A percentile compares a stretch with the other conserved stretches of the same genome.
Evolutionary conservation across 2,113 vertebrate species (phyloP).

Genomic region (Amazona guildingii): DNA sequence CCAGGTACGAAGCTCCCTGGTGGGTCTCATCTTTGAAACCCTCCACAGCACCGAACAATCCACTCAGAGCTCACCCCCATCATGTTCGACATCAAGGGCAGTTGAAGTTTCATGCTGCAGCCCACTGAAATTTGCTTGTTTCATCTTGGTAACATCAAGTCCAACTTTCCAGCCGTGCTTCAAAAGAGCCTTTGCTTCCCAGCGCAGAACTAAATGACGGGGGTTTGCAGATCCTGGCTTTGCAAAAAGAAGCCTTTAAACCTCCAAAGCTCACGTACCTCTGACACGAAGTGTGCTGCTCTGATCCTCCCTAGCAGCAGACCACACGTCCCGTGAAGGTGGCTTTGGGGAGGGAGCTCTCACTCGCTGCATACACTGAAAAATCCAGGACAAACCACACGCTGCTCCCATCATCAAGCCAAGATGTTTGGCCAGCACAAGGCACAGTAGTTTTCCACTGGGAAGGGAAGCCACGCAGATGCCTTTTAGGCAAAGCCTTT

Average conservation of each 20-base stretch:
- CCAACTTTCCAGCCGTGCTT: neutral
- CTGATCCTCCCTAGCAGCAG: neutral
- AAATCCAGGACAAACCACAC: neutral
- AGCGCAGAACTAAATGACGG: accelerated
- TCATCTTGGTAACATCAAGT: neutral
- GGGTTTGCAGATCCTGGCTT: neutral
- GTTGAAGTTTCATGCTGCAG: neutral
- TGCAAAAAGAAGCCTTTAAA: neutral
- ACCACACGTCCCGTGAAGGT: neutral
- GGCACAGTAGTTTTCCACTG: neutral
- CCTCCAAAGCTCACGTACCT: neutral
- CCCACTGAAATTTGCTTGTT: neutral
- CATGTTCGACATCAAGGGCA: neutral
- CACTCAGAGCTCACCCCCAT: neutral
- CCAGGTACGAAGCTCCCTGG: accelerated
- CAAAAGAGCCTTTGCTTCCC: neutral
- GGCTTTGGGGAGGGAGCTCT: neutral
- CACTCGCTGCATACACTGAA: accelerated
- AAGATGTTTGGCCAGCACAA: neutral
- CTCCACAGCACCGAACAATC: neutral
- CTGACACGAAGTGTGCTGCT: neutral
- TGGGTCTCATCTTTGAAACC: neutral
- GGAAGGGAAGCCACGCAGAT: neutral
- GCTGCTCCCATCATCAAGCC: accelerated
- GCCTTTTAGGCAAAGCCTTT: neutral